Evolutionary conservation across 2,113 vertebrate genomes (phyloP).

Genomic region (Rattus norvegicus): GRCr8 NC_086019.1:140055501-140056000

Average conservation of each 20-base stretch:
- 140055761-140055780: neutral
- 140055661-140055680: neutral
- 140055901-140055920: neutral
- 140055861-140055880: neutral
- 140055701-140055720: rapidly evolving
- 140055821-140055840: too few species aligned
- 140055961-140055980: too few species aligned
- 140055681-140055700: neutral
- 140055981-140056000: neutral
- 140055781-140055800: neutral
- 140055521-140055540: neutral
- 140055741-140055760: neutral
- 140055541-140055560: neutral
- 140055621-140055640: neutral
- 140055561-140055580: too few species aligned
- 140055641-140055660: neutral
- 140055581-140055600: neutral
- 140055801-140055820: neutral
- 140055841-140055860: neutral
- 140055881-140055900: neutral
- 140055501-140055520: neutral
- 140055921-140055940: too few species aligned
- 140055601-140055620: neutral
- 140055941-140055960: neutral
- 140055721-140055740: neutral